Conservation (phyloP, 53 echinoderm and acorn worm species). For the Henricia sp. region DNA sequence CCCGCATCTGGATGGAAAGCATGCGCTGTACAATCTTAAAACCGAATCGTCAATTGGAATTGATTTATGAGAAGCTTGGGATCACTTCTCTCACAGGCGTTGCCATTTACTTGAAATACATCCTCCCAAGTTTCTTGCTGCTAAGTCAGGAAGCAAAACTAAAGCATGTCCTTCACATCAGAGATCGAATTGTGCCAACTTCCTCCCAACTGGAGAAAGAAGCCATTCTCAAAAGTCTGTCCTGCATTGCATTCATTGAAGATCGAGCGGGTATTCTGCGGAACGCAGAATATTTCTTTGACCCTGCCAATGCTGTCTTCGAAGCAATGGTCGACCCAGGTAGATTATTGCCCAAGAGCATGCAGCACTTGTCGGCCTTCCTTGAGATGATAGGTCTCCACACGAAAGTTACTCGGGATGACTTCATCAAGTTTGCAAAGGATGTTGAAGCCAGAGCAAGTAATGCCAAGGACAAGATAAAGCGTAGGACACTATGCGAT, state of each 20-base stretch:
- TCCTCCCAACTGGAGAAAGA: neutral
- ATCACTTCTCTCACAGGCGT: constrained; percentile 2
- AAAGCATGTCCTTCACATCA: constrained; percentile 34
- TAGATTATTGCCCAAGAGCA: neutral
- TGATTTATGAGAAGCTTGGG: constrained; percentile 21
- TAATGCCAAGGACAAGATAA: neutral
- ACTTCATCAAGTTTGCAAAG: constrained; percentile 2
- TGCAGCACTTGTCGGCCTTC: neutral
- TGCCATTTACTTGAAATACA: constrained; percentile 45
- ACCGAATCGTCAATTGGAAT: neutral
- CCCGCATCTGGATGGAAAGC: constrained; percentile 20
- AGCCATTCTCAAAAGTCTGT: constrained; percentile 7
- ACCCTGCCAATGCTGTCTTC: constrained; percentile 40
- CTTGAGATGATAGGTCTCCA: constrained; percentile 33
- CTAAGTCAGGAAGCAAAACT: constrained; percentile 15
- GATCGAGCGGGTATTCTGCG: neutral
- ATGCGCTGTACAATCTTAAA: constrained; percentile 26
- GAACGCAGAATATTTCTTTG: constrained; percentile 41
- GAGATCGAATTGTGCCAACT: neutral
- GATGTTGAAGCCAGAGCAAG: neutral
- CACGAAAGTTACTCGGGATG: neutral
- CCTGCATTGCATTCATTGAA: constrained; percentile 21
- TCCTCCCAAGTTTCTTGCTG: constrained; percentile 46
- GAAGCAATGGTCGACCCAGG: constrained; percentile 28
- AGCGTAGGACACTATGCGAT: neutral